These are phyloP conservation scores for Tethya wilhelma DNA, from an alignment of 37 sponge, comb jelly and placozoan genomes.

Conservation along the genomic window DNA sequence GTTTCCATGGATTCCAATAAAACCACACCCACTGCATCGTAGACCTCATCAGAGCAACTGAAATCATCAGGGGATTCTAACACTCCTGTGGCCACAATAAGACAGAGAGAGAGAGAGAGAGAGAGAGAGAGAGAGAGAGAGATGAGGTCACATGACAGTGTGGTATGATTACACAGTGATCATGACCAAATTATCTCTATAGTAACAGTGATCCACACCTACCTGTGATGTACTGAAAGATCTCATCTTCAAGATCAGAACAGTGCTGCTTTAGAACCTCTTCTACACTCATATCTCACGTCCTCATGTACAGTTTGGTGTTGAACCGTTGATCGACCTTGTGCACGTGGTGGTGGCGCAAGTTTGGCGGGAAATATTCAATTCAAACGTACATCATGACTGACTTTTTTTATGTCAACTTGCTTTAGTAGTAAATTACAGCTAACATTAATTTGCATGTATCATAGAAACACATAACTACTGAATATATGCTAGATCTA, in stretches of 20 bases:
- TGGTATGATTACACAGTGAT: background rate
- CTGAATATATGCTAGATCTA: background rate
- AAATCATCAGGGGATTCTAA: constrained; percentile 68
- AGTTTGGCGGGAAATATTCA: no score
- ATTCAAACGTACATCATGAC: no score
- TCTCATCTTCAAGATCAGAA: constrained; percentile 56
- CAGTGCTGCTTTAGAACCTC: constrained; percentile 13
- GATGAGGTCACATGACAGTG: no score
- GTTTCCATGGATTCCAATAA: constrained; percentile 39
- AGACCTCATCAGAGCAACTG: constrained; percentile 52
- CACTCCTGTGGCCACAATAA: constrained; percentile 24
- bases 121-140: no score
- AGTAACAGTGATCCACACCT: background rate
- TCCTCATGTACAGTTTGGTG: background rate
- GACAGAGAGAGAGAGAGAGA: background rate
- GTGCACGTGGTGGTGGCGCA: background rate
- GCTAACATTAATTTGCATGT: no score
- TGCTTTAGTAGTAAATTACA: no score
- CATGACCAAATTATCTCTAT: background rate
- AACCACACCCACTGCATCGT: constrained; percentile 67
- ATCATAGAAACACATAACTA: background rate
- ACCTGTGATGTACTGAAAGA: constrained; percentile 54
- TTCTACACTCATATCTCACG: constrained; percentile 10
- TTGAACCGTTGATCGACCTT: background rate
- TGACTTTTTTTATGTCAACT: no score